Evolutionary conservation across 2,797 vertebrate genomes (phyloP).

Genomic region (Garrulus glandarius): DNA sequence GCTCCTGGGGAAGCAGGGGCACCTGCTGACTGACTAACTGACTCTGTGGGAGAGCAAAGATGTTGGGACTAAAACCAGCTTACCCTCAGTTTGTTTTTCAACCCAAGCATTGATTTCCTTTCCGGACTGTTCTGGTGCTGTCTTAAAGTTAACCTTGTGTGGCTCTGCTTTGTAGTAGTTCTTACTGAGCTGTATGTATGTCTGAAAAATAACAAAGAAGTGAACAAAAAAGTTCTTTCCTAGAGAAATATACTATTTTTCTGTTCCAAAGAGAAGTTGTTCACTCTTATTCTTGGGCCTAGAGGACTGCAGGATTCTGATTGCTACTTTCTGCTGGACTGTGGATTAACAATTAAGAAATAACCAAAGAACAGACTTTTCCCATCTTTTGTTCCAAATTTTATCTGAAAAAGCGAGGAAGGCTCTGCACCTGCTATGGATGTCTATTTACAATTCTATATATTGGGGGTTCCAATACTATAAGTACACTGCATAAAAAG

Average conservation of each 20-base stretch:
- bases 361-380: background rate
- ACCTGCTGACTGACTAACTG: background rate
- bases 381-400: background rate
- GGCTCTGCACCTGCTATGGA: background rate
- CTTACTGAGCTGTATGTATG: constrained; percentile 71
- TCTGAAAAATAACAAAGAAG: constrained; percentile 58
- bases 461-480: background rate
- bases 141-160: constrained; percentile 76
- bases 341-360: background rate
- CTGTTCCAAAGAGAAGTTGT: background rate
- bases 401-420: background rate
- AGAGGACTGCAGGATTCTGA: background rate
- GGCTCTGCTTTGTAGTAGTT: constrained; percentile 79
- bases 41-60: background rate
- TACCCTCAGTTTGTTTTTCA: constrained; percentile 82
- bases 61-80: background rate
- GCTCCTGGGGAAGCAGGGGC: background rate
- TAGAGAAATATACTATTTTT: background rate
- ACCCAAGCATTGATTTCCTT: constrained; percentile 85
- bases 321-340: background rate
- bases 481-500: background rate
- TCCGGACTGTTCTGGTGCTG: constrained; percentile 64
- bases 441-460: background rate
- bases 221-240: background rate
- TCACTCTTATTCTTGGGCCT: background rate